Conservation (phyloP, 2,797 vertebrate species). For the Sebastes glaucus region DNA sequence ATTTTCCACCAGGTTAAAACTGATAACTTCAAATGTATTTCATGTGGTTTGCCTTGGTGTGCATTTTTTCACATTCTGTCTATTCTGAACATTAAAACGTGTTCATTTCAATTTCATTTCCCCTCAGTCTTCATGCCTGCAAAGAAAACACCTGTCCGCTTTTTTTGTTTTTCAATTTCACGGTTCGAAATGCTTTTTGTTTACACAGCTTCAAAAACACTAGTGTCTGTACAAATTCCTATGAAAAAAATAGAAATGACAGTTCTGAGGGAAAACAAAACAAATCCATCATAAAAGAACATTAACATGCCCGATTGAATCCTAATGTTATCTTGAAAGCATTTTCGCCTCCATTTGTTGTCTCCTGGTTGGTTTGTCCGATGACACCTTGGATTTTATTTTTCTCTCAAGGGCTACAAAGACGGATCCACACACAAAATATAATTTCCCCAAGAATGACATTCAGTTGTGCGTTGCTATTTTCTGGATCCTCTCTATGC, state of each 20-base stretch:
- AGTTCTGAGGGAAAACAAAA: slow-evolving; percentile 51
- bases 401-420: slow-evolving; percentile 31
- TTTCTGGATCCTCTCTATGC: slow-evolving; percentile 39
- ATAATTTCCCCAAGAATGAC: slow-evolving; percentile 54
- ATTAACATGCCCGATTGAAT: slow-evolving; percentile 54
- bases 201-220: slow-evolving; percentile 75
- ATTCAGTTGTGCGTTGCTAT: slow-evolving; percentile 60
- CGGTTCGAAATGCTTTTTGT: slow-evolving; percentile 65
- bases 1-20: slow-evolving; percentile 67
- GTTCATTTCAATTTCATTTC: slow-evolving; percentile 78
- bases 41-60: slow-evolving; percentile 56
- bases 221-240: slow-evolving; percentile 76
- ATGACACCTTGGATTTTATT: slow-evolving; percentile 38
- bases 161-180: slow-evolving; percentile 33
- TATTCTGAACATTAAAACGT: slow-evolving; percentile 84
- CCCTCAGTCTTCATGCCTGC: slow-evolving; percentile 68
- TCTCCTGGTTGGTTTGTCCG: slow-evolving; percentile 35
- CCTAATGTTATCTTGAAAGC: slow-evolving; percentile 33
- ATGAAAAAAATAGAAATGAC: slow-evolving; percentile 76
- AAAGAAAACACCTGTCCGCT: slow-evolving; percentile 62
- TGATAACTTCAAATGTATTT: slow-evolving; percentile 66
- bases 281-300: slow-evolving; percentile 54
- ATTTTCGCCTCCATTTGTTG: slow-evolving; percentile 27
- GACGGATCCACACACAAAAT: slow-evolving; percentile 53
- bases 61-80: slow-evolving; percentile 55